phyloP scores from a whole-genome alignment of 2,888 invertebrate genomes.

The Drosophila prostipennis region DNA sequence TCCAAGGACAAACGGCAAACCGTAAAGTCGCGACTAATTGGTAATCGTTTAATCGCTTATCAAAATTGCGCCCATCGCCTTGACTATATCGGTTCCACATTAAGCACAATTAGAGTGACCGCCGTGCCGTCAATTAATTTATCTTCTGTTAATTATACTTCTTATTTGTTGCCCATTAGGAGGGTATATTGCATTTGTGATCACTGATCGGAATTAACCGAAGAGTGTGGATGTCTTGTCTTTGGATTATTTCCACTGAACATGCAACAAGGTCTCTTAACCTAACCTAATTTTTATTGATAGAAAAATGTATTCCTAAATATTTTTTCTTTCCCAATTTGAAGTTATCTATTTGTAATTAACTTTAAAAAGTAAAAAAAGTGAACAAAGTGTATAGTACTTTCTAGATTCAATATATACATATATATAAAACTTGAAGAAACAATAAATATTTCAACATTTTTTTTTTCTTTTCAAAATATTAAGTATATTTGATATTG shows the following conservation, averaged over 20 bases:
- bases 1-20: neutral
- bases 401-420: no score
- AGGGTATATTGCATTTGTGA: neutral
- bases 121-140: slow-evolving; percentile 69
- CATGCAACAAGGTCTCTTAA: slow-evolving; percentile 1
- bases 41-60: slow-evolving; percentile 71
- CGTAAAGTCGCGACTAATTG: slow-evolving; percentile 34
- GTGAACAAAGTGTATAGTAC: no score
- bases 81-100: slow-evolving; percentile 65
- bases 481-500: no score
- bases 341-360: no score
- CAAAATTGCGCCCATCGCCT: slow-evolving; percentile 58
- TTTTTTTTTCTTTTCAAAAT: no score
- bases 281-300: neutral
- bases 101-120: slow-evolving; percentile 69
- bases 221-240: neutral
- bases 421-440: no score
- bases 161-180: neutral
- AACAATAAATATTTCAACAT: no score
- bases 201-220: neutral
- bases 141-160: slow-evolving; percentile 61
- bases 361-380: no score
- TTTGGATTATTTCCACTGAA: neutral
- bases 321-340: neutral
- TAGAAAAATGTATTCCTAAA: neutral